Base-by-base conservation (phyloP, 2,888 invertebrate genomes). In the Drosophila meridiana region DNA sequence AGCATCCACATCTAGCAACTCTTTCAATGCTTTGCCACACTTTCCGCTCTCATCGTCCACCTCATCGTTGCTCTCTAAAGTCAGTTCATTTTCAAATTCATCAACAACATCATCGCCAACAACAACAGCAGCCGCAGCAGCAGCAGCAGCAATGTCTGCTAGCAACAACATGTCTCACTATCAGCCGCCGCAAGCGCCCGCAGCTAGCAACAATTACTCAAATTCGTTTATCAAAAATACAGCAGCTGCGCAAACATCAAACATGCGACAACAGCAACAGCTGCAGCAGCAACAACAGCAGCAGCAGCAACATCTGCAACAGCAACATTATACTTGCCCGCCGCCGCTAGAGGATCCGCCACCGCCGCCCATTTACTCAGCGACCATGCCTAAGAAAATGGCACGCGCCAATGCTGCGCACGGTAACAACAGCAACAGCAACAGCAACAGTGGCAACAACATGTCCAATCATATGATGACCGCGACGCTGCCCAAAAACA, bases 331-430 rank as follows among this genome's bases (percentile, higher is more conserved):
- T 73, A 92, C 92, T 32, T 92, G 92, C 70, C 93, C 92, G 61
- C 92, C 92, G 63, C 92, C 92, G 61, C 89, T 93, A 82, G 92
- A 92, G 86, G 90, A 92, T 86, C 92, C 92, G 13, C 92, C 93
- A 61, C 93, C 93, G 72, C 93, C 93, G 71, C 92, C 93, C 47
- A 91, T 89, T 70, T 89, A 80, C 59, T 91, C 92, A 60, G 92
- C 92, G 55, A 92, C 92, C 36, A 90, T 92, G 92, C 92, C 92
- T 45, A 91, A 92, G 64, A 90, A 83, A 69, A 60, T 89, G 76
- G 32, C 71, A 48, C 89, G 85, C 38, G 69, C 72, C 8, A 74
- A 74, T 73, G 78, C 50, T 53, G 77, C 73, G 5, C 83, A 83
- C 47, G 71, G 53, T 63, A 75, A 56, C 63, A 66, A 52, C 61